Evolutionary conservation across 2,113 vertebrate species (phyloP).

Genomic region (Phrynocephalus versicolor): DNA sequence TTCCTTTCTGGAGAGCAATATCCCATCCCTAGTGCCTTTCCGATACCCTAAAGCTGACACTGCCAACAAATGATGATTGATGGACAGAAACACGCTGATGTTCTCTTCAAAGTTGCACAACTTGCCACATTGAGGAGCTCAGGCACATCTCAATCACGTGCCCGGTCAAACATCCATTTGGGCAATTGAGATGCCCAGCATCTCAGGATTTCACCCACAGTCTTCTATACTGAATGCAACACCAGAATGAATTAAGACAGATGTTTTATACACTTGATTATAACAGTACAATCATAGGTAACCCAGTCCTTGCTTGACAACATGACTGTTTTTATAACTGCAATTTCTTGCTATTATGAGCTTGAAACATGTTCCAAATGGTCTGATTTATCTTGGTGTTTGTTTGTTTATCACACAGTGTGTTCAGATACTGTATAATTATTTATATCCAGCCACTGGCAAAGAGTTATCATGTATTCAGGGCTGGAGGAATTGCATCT

Average conservation of each 20-base stretch:
- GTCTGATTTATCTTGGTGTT: background rate
- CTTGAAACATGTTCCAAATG: background rate
- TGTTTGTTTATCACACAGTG: background rate
- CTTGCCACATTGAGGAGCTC: too few relatives aligned
- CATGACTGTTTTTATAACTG: background rate
- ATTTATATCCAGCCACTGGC: too few relatives aligned
- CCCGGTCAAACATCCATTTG: too few relatives aligned
- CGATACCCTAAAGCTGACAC: too few relatives aligned
- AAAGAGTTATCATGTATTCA: background rate
- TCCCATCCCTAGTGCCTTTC: too few relatives aligned
- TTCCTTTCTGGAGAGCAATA: too few relatives aligned
- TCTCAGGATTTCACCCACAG: background rate
- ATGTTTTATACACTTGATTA: background rate
- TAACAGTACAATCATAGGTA: background rate
- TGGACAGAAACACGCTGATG: too few relatives aligned
- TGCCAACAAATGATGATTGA: too few relatives aligned
- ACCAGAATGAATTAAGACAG: background rate
- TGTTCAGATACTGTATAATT: background rate
- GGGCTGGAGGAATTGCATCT: background rate
- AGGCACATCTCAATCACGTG: too few relatives aligned
- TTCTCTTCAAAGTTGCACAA: too few relatives aligned
- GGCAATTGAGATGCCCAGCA: too few relatives aligned
- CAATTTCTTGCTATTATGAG: background rate
- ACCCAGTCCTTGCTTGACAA: background rate
- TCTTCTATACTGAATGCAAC: background rate